phyloP scores from a whole-genome alignment of 2,797 vertebrate genomes.

The Sphaeramia orbicularis region DNA sequence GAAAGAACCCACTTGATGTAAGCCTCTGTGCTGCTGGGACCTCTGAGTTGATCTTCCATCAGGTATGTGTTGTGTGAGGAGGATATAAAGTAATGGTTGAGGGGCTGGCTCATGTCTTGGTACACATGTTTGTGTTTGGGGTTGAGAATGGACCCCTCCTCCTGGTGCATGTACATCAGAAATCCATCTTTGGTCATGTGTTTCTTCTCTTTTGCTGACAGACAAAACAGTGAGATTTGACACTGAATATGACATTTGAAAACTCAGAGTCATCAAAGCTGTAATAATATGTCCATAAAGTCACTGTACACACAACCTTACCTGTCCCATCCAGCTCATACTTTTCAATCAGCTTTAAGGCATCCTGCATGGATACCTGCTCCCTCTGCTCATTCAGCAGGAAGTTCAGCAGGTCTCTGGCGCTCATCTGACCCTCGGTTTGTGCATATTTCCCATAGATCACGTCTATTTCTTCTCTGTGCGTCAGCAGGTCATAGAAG shows the following conservation, averaged over 20 bases:
- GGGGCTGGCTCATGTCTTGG: conserved; percentile 96
- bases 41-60: conserved; percentile 94
- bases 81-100: conserved; percentile 95
- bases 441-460: conserved; percentile 84
- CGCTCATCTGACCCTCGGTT: conserved; percentile 83
- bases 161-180: conserved; percentile 91
- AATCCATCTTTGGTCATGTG: conserved; percentile 95
- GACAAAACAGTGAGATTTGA: conserved; percentile 3
- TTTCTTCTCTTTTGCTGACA: conserved; percentile 86
- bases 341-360: conserved; percentile 88
- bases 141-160: conserved; percentile 88
- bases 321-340: conserved; percentile 90
- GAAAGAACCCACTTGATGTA: conserved; percentile 89
- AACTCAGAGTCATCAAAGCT: too few species aligned
- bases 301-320: conserved; percentile 58
- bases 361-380: conserved; percentile 73
- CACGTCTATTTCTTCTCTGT: conserved; percentile 88
- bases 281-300: not conserved
- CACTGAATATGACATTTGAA: not conserved
- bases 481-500: conserved; percentile 93
- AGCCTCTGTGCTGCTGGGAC: conserved; percentile 96
- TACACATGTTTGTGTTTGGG: conserved; percentile 86
- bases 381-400: conserved; percentile 88
- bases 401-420: conserved; percentile 86
- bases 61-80: conserved; percentile 99